These are phyloP conservation scores for Taenioides sp. DNA, from an alignment of 2,797 vertebrate genomes.

Conservation along the genomic window DNA sequence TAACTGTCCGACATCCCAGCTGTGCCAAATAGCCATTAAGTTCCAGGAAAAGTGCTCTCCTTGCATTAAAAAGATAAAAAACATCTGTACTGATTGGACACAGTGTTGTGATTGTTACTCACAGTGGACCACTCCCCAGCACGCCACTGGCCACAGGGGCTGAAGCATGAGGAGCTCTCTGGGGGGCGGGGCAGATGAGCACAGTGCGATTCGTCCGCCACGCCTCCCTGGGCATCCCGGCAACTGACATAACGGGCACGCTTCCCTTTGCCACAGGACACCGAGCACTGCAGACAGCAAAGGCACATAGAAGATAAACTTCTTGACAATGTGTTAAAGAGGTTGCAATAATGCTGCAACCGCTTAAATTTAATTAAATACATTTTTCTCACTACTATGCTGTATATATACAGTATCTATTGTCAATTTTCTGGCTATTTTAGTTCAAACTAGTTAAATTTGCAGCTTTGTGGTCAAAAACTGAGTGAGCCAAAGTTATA, in stretches of 20 bases:
- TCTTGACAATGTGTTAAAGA: not conserved
- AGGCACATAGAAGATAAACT: constrained; percentile 2
- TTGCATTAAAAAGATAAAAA: constrained; percentile 7
- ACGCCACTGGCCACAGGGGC: constrained; percentile 91
- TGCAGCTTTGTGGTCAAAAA: too few species aligned
- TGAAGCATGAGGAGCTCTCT: constrained; percentile 86
- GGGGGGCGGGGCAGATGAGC: constrained; percentile 84
- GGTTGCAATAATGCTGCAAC: not conserved
- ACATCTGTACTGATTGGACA: constrained; percentile 47
- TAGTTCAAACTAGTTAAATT: too few species aligned
- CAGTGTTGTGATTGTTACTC: constrained; percentile 66
- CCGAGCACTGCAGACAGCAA: constrained; percentile 83
- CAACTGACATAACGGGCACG: constrained; percentile 93
- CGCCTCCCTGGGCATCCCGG: constrained; percentile 83
- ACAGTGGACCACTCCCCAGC: constrained; percentile 92
- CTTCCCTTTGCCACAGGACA: constrained; percentile 89
- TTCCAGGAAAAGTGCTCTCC: constrained; percentile 8
- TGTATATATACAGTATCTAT: too few species aligned
- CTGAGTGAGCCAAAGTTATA: too few species aligned
- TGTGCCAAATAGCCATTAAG: constrained; percentile 12
- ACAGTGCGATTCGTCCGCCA: constrained; percentile 88
- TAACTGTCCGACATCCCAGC: constrained; percentile 15
- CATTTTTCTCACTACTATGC: too few species aligned
- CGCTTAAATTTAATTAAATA: not conserved
- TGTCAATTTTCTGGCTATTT: too few species aligned